Conservation (phyloP, 2,888 invertebrate species). For the Eilema caniola region DNA sequence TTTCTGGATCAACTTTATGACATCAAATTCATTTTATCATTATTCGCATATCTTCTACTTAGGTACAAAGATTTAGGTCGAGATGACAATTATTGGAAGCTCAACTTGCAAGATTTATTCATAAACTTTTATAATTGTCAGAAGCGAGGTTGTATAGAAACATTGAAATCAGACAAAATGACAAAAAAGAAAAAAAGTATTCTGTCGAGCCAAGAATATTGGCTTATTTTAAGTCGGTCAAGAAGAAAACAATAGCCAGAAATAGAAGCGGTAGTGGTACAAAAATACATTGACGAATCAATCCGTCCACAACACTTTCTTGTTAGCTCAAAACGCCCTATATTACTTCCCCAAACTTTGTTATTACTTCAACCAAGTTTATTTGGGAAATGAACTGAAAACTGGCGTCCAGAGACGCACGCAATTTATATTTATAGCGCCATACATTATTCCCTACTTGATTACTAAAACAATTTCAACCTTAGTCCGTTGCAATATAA, state of each 20-base stretch:
- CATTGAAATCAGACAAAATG: no score
- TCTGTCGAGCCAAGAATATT: no score
- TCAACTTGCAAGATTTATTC: no score
- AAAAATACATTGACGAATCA: background rate
- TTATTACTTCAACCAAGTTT: constrained; percentile 79
- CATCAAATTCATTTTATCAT: no score
- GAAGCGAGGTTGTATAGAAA: no score
- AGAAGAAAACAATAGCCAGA: background rate
- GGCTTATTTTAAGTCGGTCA: background rate
- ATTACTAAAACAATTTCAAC: constrained; percentile 47
- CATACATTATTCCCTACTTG: constrained; percentile 42
- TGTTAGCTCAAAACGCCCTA: constrained; percentile 48
- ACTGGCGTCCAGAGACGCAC: constrained; percentile 72
- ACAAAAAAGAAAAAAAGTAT: no score
- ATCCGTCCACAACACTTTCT: constrained; percentile 51
- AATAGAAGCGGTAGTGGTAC: background rate
- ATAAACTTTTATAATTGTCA: no score
- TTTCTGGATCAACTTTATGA: no score
- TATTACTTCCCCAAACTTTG: constrained; percentile 74
- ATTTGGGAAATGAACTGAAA: constrained; percentile 80
- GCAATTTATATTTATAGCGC: constrained; percentile 74
- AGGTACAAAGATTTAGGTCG: no score
- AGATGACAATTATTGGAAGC: no score
- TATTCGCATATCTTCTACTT: no score
- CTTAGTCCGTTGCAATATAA: constrained; percentile 40